A percentile compares a stretch with the other conserved stretches of the same genome.
Evolutionary conservation across 1,140 invertebrate genomes (phyloP).

Genomic region (Brevipalpus yothersi): DNA sequence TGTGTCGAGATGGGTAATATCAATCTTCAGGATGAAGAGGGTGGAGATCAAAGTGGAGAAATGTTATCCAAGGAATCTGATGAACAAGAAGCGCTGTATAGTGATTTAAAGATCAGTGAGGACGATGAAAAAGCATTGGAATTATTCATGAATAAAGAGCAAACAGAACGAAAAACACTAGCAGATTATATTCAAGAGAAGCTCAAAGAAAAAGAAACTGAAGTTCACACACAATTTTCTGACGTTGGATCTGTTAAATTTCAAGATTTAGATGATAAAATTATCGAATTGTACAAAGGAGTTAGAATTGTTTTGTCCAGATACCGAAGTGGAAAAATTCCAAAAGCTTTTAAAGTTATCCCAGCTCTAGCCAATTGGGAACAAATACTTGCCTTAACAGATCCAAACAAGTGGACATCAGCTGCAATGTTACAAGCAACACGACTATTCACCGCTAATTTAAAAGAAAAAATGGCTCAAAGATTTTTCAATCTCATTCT

Average conservation of each 20-base stretch:
- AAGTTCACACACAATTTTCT: constrained; percentile 58
- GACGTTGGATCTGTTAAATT: constrained; percentile 25
- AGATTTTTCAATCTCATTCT: constrained; percentile 79
- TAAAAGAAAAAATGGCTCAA: constrained; percentile 88
- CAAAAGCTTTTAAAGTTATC: constrained; percentile 93
- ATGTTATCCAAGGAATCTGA: background rate
- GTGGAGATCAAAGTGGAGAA: constrained; percentile 2
- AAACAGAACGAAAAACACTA: constrained; percentile 35
- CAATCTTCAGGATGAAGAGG: constrained; percentile 3
- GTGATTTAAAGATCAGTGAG: constrained; percentile 31
- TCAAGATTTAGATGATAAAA: constrained; percentile 11
- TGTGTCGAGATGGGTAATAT: constrained; percentile 10
- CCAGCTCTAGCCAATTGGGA: constrained; percentile 87
- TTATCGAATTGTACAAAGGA: constrained; percentile 58
- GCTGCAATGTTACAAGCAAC: constrained; percentile 90
- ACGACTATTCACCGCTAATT: constrained; percentile 79
- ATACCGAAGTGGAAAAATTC: constrained; percentile 84
- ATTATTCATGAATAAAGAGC: constrained; percentile 51
- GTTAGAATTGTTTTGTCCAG: constrained; percentile 57
- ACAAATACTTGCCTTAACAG: constrained; percentile 49
- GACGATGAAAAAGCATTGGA: constrained; percentile 66
- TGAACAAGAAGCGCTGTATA: background rate
- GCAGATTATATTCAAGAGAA: constrained; percentile 78
- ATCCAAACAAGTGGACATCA: constrained; percentile 39
- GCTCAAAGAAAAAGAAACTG: constrained; percentile 72